Evolutionary conservation across 2,113 vertebrate genomes (phyloP).

Genomic region (Paratilapia polleni): DNA sequence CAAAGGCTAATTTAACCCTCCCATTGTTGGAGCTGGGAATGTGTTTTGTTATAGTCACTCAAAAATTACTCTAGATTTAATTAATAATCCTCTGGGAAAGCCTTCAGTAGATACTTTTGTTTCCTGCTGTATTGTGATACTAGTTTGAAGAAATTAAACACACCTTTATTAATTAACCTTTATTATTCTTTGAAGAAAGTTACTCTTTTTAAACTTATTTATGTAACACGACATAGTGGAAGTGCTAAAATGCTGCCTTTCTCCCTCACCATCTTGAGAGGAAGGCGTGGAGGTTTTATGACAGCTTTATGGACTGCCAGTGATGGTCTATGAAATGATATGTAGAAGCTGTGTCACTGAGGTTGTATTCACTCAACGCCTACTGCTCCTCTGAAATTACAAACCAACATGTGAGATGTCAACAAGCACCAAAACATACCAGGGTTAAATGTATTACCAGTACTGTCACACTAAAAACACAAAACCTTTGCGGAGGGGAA

Average conservation of each 20-base stretch:
- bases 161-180: too few species aligned
- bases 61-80: not conserved
- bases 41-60: not conserved
- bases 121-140: not conserved
- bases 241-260: not conserved
- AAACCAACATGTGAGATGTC: constrained; percentile 1
- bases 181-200: too few species aligned
- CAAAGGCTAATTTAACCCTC: not conserved
- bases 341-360: constrained; percentile 21
- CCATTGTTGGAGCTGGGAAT: not conserved
- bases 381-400: constrained; percentile 8
- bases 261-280: not conserved
- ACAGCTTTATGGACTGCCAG: constrained; percentile 51
- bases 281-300: constrained; percentile 29
- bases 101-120: not conserved
- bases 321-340: constrained; percentile 35
- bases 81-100: not conserved
- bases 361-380: not conserved
- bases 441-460: not conserved
- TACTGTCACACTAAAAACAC: not conserved
- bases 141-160: not conserved
- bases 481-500: not conserved
- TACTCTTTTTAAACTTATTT: not conserved
- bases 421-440: not conserved
- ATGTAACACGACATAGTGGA: not conserved